Evolutionary conservation across 2,113 vertebrate genomes (phyloP).

Genomic region (Pelmatolapia mariae): DNA sequence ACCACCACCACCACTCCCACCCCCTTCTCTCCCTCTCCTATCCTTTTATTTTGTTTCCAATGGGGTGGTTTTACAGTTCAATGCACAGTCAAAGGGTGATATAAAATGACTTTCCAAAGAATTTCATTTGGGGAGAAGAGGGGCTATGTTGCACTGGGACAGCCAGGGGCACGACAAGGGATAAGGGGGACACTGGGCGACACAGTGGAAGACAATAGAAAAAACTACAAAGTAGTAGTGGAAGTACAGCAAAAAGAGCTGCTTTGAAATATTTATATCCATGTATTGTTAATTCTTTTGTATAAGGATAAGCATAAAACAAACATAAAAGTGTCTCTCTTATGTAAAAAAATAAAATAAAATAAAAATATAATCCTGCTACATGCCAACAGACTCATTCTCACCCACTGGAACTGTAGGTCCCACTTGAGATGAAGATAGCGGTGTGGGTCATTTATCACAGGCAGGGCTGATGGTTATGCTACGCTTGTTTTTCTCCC

Average conservation of each 20-base stretch:
- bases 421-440: slow-evolving; percentile 55
- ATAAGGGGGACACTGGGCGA: background rate
- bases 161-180: slow-evolving; percentile 16
- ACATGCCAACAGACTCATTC: background rate
- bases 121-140: slow-evolving; percentile 71
- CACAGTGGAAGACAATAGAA: background rate
- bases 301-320: background rate
- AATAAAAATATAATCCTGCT: background rate
- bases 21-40: slow-evolving; percentile 38
- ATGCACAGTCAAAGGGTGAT: slow-evolving; percentile 81
- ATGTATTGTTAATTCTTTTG: background rate
- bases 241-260: background rate
- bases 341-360: background rate
- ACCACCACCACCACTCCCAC: slow-evolving; percentile 29
- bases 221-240: background rate
- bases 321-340: background rate
- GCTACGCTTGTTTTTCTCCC: slow-evolving; percentile 66
- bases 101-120: slow-evolving; percentile 81
- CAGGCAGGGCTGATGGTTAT: slow-evolving; percentile 41
- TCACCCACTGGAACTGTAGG: slow-evolving; percentile 19
- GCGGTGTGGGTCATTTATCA: slow-evolving; percentile 56
- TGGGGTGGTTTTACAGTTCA: slow-evolving; percentile 82
- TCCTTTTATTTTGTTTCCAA: slow-evolving; percentile 79
- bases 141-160: slow-evolving; percentile 48
- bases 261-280: background rate